Percentiles rank a stretch among this genome's conserved stretches.
Evolutionary conservation across 2,888 invertebrate genomes (phyloP).

Genomic region (Pseudococcus jackbeardsleyi): DNA sequence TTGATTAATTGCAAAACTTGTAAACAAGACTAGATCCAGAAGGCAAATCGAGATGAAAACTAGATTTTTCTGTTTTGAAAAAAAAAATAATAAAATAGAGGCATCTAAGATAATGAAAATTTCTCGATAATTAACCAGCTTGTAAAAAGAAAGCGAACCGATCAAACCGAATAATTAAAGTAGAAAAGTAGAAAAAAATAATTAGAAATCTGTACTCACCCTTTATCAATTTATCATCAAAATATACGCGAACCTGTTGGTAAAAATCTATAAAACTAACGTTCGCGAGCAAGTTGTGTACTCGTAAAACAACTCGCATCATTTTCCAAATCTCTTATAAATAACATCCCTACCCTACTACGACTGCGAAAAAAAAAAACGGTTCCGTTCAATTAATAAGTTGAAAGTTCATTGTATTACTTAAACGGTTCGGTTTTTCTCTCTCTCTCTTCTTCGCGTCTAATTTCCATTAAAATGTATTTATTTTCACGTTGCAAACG

Average conservation of each 20-base stretch:
- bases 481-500: constrained; percentile 29
- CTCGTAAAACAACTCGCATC: constrained; percentile 37
- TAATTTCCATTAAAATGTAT: constrained; percentile 46
- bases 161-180: not conserved
- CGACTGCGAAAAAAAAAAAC: not conserved
- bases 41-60: not conserved
- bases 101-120: not conserved
- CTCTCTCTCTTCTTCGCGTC: not conserved
- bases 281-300: constrained; percentile 9
- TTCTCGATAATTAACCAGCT: constrained; percentile 19
- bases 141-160: constrained; percentile 15
- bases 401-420: constrained; percentile 58
- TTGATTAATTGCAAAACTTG: not conserved
- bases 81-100: not conserved
- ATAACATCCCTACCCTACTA: constrained; percentile 42
- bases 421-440: constrained; percentile 21
- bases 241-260: constrained; percentile 2
- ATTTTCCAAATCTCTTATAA: constrained; percentile 49
- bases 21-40: no score
- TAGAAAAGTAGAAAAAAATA: not conserved
- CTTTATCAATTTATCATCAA: not conserved
- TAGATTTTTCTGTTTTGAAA: not conserved
- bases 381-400: constrained; percentile 36
- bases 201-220: constrained; percentile 18
- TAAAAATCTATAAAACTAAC: not conserved